Conservation (phyloP, 1,140 invertebrate genomes). For the Drosophila nigrodunni region DNA sequence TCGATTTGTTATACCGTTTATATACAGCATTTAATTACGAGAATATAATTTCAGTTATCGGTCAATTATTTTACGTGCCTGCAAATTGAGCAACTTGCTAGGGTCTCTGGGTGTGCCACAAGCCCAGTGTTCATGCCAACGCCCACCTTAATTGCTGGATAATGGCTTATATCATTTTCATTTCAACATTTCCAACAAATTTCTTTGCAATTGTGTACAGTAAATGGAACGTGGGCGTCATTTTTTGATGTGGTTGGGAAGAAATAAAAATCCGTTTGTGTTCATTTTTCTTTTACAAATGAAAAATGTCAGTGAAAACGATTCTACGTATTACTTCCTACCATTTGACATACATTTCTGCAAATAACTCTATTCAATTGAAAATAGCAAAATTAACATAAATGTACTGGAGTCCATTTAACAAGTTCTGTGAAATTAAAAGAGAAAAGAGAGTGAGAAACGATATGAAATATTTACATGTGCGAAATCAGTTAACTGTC, state of each 20-base stretch:
- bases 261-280: neutral
- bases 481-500: slow-evolving; percentile 55
- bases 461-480: slow-evolving; percentile 7
- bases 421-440: slow-evolving; percentile 6
- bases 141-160: slow-evolving; percentile 25
- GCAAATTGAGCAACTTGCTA: slow-evolving; percentile 32
- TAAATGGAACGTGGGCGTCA: neutral
- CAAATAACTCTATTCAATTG: too few species aligned
- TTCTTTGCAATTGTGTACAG: neutral
- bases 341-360: neutral
- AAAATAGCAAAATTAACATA: neutral
- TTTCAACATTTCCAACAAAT: neutral
- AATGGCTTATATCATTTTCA: slow-evolving; percentile 1
- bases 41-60: slow-evolving; percentile 61
- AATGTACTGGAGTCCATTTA: slow-evolving; percentile 1
- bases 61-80: slow-evolving; percentile 43
- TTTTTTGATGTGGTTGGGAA: neutral
- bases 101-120: slow-evolving; percentile 20
- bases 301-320: neutral
- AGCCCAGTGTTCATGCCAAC: neutral
- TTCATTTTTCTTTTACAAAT: neutral
- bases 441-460: slow-evolving; percentile 36
- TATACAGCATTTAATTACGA: slow-evolving; percentile 26
- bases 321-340: neutral
- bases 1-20: neutral